Evolutionary conservation across 92 coral and sea anemone species (phyloP).

Genomic region (Diadumene lineata): DNA sequence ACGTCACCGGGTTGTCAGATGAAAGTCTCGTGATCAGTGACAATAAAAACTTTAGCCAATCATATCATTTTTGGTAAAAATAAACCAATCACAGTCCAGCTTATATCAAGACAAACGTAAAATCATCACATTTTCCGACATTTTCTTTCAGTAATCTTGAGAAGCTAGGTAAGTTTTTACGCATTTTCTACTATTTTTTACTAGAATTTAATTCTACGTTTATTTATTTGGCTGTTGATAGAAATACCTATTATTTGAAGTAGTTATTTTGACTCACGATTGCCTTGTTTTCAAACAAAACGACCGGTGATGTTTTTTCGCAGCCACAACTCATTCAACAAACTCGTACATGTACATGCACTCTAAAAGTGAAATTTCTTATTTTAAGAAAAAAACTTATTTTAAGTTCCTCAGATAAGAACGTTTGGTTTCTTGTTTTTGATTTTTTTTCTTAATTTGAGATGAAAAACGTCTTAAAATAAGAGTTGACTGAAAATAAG

Average conservation of each 20-base stretch:
- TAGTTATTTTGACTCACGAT: neutral
- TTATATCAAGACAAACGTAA: neutral
- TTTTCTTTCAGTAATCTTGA: neutral
- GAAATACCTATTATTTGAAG: neutral
- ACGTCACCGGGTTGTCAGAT: conserved; percentile 43
- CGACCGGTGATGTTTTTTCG: neutral
- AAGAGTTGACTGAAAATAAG: too few species aligned
- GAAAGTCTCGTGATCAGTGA: conserved; percentile 80
- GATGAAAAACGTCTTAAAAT: too few species aligned
- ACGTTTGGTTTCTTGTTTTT: too few species aligned
- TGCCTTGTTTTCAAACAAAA: neutral
- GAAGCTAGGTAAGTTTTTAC: neutral
- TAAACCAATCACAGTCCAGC: conserved; percentile 60
- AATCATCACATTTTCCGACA: neutral
- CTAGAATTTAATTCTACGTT: neutral
- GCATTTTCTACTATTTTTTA: neutral
- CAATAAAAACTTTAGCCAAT: conserved; percentile 61
- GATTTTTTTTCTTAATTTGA: too few species aligned
- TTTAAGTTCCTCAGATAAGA: too few species aligned
- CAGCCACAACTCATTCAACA: neutral
- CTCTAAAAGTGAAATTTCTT: too few species aligned
- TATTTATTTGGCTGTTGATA: neutral
- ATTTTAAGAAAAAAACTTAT: too few species aligned
- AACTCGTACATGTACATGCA: neutral
- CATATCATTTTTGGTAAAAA: conserved; percentile 24